phyloP scores from a whole-genome alignment of 2,113 vertebrate species.

The Baryphthengus martii region DNA sequence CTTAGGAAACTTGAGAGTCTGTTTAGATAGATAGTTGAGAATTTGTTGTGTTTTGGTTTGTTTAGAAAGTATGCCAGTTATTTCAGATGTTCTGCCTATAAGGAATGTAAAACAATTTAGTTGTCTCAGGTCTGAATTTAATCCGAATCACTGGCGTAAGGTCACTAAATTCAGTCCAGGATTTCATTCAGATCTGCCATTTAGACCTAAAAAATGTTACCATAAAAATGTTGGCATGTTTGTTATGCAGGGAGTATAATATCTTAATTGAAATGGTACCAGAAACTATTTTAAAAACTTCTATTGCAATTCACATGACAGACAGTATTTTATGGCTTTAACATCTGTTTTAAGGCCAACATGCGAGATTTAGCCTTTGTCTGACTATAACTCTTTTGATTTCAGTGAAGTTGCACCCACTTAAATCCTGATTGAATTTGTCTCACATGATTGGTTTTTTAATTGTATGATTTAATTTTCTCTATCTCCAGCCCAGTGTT shows the following conservation, averaged over 20 bases:
- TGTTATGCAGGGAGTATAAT: constrained; percentile 43
- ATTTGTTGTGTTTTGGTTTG: constrained; percentile 43
- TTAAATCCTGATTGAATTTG: constrained; percentile 46
- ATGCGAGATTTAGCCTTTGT: constrained; percentile 19
- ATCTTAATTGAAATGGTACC: constrained; percentile 54
- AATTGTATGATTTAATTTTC: constrained; percentile 48
- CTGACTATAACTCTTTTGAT: not conserved
- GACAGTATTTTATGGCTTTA: constrained; percentile 38
- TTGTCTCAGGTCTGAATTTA: constrained; percentile 39
- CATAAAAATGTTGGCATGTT: constrained; percentile 51
- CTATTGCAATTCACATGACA: constrained; percentile 17
- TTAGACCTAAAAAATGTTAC: constrained; percentile 48
- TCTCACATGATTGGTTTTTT: constrained; percentile 28
- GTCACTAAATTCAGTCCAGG: constrained; percentile 8
- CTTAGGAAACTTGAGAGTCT: constrained; percentile 39
- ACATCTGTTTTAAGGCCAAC: constrained; percentile 35
- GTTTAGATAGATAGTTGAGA: constrained; percentile 17
- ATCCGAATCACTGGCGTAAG: constrained; percentile 2
- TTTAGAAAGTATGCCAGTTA: constrained; percentile 50
- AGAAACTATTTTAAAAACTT: constrained; percentile 56
- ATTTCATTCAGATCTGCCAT: constrained; percentile 34
- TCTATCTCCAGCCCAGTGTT: not conserved
- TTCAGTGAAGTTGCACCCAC: constrained; percentile 14
- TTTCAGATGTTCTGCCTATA: constrained; percentile 48
- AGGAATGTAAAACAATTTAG: constrained; percentile 59